Conservation (phyloP, 2,113 vertebrate species). For the Scomber colias region DNA sequence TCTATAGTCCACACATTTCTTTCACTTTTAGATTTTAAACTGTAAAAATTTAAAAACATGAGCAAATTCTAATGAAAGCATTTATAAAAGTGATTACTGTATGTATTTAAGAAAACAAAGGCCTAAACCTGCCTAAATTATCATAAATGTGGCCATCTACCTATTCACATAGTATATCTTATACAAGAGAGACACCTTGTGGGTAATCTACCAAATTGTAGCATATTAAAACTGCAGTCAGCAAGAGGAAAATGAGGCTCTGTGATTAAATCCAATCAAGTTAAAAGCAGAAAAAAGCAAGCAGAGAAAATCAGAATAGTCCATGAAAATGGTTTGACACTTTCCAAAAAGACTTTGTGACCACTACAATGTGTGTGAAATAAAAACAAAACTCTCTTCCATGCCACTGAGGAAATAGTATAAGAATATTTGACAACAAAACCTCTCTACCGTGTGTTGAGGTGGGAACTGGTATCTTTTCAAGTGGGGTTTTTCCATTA, state of each 20-base stretch:
- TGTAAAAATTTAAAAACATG: background rate
- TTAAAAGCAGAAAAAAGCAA: background rate
- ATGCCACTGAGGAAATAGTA: too few relatives aligned
- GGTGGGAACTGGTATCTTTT: too few relatives aligned
- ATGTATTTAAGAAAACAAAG: background rate
- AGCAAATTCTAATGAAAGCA: background rate
- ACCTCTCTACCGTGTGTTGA: too few relatives aligned
- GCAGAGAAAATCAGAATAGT: background rate
- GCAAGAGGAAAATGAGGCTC: background rate
- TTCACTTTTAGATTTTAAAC: background rate
- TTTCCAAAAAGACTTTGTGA: background rate
- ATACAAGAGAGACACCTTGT: slow-evolving; percentile 49
- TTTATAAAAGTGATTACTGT: background rate
- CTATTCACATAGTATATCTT: background rate
- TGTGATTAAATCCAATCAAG: background rate
- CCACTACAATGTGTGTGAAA: background rate
- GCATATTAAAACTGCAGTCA: background rate
- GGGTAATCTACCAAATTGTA: slow-evolving; percentile 16
- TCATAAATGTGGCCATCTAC: background rate
- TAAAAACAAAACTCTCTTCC: too few relatives aligned
- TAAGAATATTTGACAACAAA: too few relatives aligned
- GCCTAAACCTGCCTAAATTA: background rate
- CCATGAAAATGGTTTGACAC: background rate
- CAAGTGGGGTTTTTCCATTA: too few relatives aligned
- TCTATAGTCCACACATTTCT: background rate